Conservation (phyloP, 2,797 vertebrate genomes). For the Okamejei kenojei region DNA sequence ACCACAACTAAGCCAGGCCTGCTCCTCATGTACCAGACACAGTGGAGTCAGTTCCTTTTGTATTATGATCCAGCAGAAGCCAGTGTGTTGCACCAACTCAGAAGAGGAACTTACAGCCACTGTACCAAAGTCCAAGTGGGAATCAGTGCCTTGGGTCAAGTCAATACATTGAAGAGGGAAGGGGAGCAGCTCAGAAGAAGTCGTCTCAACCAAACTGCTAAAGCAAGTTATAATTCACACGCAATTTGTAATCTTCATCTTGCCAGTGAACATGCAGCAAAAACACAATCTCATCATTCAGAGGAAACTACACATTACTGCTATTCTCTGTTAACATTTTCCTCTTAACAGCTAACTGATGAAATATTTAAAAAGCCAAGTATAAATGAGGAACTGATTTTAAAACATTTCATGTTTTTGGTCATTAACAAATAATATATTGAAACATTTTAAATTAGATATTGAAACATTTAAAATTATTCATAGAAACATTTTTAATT, state of each 20-base stretch:
- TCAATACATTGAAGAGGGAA: neutral
- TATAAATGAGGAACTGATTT: slow-evolving; percentile 2
- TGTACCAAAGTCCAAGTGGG: too few species aligned
- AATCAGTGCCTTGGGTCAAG: neutral
- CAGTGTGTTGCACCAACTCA: neutral
- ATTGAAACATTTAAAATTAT: neutral
- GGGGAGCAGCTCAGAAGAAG: neutral
- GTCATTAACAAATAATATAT: neutral
- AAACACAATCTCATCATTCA: neutral
- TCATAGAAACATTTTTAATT: neutral
- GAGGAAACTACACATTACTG: neutral
- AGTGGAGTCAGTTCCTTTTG: neutral
- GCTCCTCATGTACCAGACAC: neutral
- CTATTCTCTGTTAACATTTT: neutral
- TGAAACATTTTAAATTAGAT: neutral
- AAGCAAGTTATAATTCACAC: neutral
- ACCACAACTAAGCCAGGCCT: neutral
- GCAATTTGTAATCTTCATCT: neutral
- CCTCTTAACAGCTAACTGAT: neutral
- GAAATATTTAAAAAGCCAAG: neutral
- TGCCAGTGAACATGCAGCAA: neutral
- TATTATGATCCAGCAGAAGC: neutral
- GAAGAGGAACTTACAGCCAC: neutral
- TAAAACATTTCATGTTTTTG: slow-evolving; percentile 3
- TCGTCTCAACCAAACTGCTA: neutral